Conservation (phyloP, 2,888 invertebrate genomes). For the Tanytarsus gracilentus region DNA sequence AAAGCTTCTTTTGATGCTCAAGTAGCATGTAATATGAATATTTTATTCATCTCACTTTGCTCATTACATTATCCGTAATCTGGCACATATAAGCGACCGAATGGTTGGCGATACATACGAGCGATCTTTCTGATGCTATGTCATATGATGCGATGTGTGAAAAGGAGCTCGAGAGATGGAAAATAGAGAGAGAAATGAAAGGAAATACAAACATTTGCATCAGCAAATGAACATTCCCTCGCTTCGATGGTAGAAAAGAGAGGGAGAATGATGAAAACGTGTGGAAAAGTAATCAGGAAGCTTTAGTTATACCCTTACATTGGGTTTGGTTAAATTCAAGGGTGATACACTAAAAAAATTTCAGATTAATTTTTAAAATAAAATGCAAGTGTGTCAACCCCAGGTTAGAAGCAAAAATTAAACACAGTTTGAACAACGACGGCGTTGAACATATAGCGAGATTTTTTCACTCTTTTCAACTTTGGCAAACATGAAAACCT, state of each 20-base stretch:
- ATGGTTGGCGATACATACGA: too few relatives aligned
- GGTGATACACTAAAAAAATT: too few relatives aligned
- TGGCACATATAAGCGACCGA: too few relatives aligned
- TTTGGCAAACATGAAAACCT: conserved; percentile 16
- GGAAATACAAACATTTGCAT: conserved; percentile 28
- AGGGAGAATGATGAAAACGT: not conserved
- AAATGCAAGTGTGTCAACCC: not conserved
- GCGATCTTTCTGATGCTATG: too few relatives aligned
- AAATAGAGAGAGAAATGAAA: not conserved
- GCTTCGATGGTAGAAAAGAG: not conserved
- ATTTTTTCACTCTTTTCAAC: conserved; percentile 1
- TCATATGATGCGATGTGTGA: too few relatives aligned
- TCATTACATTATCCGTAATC: not conserved
- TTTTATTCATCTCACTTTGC: not conserved
- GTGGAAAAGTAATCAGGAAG: conserved; percentile 2
- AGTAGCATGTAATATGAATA: conserved; percentile 5
- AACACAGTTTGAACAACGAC: too few relatives aligned
- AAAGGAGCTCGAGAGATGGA: too few relatives aligned
- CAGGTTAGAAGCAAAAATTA: too few relatives aligned
- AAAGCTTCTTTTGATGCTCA: not conserved
- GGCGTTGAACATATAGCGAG: not conserved
- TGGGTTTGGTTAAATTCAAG: too few relatives aligned
- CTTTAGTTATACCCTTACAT: not conserved
- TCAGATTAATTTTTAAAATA: too few relatives aligned
- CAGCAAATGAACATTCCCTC: conserved; percentile 21